A percentile compares a stretch with the other conserved stretches of the same genome.
Evolutionary conservation across 1,140 invertebrate genomes (phyloP).

Genomic region (Acromyrmex heyeri): DNA sequence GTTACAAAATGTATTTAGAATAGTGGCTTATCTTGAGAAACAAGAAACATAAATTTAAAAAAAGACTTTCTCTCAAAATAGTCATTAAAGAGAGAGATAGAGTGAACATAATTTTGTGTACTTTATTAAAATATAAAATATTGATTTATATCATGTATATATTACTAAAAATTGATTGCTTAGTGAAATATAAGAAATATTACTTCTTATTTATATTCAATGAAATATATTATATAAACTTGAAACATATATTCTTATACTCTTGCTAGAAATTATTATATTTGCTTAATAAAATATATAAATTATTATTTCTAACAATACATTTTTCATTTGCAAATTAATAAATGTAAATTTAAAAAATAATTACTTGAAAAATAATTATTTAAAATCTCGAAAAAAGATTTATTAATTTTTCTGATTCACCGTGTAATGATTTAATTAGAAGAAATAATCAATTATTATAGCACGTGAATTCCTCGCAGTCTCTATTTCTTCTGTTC

Average conservation of each 20-base stretch:
- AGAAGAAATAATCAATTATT: not conserved
- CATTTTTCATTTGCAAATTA: constrained; percentile 1
- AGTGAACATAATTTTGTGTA: not conserved
- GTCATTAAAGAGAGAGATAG: not conserved
- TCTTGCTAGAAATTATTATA: not conserved
- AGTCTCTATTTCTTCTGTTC: constrained; percentile 67
- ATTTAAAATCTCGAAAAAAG: not conserved
- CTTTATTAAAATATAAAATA: not conserved
- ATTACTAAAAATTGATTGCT: not conserved
- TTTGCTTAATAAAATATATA: not conserved
- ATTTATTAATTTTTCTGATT: not conserved
- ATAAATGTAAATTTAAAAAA: not conserved
- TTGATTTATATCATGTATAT: not conserved
- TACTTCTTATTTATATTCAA: not conserved
- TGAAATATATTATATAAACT: no score
- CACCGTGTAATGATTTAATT: not conserved
- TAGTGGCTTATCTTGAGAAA: constrained; percentile 15
- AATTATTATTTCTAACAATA: not conserved
- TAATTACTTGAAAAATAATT: no score
- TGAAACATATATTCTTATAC: not conserved
- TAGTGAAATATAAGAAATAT: not conserved
- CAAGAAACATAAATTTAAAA: not conserved
- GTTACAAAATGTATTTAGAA: not conserved
- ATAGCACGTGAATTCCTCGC: not conserved
- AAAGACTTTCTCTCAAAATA: not conserved